phyloP scores from a whole-genome alignment of 2,113 vertebrate genomes.

The Hassar affinis region DNA sequence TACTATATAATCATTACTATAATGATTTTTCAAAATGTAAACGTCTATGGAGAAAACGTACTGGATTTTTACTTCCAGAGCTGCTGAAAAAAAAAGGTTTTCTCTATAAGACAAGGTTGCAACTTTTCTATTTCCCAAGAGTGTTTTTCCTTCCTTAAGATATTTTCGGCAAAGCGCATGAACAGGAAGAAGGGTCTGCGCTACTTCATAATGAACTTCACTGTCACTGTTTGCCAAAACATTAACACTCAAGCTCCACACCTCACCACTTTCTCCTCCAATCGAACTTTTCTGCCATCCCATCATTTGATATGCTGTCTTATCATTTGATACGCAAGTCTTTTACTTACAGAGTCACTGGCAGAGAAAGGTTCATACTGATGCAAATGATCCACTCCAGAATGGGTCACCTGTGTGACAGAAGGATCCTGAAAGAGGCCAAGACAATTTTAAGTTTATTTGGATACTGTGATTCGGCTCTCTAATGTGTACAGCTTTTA shows the following conservation, averaged over 20 bases:
- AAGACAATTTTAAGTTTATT: not conserved
- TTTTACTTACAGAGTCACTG: slow-evolving; percentile 74
- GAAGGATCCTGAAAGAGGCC: slow-evolving; percentile 83
- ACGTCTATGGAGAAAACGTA: too few relatives aligned
- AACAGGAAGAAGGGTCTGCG: not conserved
- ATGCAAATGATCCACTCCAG: slow-evolving; percentile 73
- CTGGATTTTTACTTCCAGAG: too few relatives aligned
- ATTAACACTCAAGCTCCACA: too few relatives aligned
- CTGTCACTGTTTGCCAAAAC: not conserved
- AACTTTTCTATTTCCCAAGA: not conserved
- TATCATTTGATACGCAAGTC: not conserved
- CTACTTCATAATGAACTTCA: not conserved
- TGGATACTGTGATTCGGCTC: not conserved
- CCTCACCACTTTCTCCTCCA: too few relatives aligned
- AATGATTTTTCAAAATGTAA: too few relatives aligned
- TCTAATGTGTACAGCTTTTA: not conserved
- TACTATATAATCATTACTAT: too few relatives aligned
- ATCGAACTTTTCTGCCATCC: not conserved
- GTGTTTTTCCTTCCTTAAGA: too few relatives aligned
- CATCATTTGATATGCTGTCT: not conserved
- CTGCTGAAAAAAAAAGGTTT: not conserved
- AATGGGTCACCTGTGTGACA: slow-evolving; percentile 82
- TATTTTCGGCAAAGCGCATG: not conserved
- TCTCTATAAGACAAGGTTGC: not conserved
- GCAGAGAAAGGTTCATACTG: slow-evolving; percentile 87